A percentile compares a stretch with the other conserved stretches of the same genome.
Evolutionary conservation across 2,113 vertebrate species (phyloP).

Genomic region (Salvelinus namaycush): DNA sequence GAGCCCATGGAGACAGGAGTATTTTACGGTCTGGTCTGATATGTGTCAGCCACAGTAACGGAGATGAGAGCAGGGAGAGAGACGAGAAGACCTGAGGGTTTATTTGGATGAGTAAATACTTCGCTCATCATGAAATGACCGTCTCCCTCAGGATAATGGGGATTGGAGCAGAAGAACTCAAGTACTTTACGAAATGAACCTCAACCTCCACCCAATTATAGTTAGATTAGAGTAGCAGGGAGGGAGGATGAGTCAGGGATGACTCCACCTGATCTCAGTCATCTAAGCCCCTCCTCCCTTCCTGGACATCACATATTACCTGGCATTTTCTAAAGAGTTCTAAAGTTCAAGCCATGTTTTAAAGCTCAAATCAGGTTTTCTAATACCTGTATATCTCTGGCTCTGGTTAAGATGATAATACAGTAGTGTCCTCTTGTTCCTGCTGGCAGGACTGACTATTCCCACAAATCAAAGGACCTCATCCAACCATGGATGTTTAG

Average conservation of each 20-base stretch:
- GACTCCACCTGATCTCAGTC: neutral
- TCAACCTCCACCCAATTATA: conserved; percentile 49
- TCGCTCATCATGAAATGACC: conserved; percentile 34
- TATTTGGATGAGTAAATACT: conserved; percentile 37
- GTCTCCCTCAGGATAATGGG: conserved; percentile 10
- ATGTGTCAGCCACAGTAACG: neutral
- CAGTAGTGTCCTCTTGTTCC: conserved; percentile 60
- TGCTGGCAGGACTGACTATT: conserved; percentile 1
- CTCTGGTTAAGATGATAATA: conserved; percentile 5
- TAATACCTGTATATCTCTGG: conserved; percentile 1
- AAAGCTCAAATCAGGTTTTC: neutral
- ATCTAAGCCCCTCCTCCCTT: neutral
- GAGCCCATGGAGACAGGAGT: neutral
- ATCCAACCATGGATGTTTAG: neutral
- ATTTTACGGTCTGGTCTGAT: neutral
- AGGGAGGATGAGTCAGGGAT: conserved; percentile 29
- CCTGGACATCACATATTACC: neutral
- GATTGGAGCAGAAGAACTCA: conserved; percentile 17
- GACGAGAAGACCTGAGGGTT: neutral
- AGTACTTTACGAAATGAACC: conserved; percentile 38
- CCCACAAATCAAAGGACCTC: neutral
- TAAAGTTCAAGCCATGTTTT: neutral
- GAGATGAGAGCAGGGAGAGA: neutral
- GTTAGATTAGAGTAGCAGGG: conserved; percentile 37
- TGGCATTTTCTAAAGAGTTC: neutral